These are phyloP conservation scores for Bufo gargarizans DNA, from an alignment of 2,113 vertebrate genomes.

Conservation along the genomic window DNA sequence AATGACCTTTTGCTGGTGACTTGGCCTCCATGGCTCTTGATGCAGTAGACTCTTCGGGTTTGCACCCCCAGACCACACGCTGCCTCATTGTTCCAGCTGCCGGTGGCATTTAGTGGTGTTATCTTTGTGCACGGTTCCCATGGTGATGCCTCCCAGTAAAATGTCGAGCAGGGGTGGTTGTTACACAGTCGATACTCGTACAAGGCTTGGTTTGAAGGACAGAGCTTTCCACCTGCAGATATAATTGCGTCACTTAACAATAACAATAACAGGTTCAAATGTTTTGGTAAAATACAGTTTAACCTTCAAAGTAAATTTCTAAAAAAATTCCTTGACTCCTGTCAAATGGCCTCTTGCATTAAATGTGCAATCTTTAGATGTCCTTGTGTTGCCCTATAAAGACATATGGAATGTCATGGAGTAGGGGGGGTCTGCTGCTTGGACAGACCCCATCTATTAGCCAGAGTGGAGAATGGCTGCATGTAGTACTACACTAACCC, in stretches of 20 bases:
- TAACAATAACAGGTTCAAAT: too few relatives aligned
- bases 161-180: conserved; percentile 79
- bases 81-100: conserved; percentile 69
- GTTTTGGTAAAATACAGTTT: background rate
- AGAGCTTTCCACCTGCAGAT: conserved; percentile 79
- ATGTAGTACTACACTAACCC: too few relatives aligned
- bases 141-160: conserved; percentile 85
- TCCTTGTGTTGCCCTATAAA: too few relatives aligned
- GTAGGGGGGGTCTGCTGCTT: too few relatives aligned
- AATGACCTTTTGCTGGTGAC: conserved; percentile 87
- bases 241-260: background rate
- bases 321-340: too few relatives aligned
- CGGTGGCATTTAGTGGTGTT: conserved; percentile 71
- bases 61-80: conserved; percentile 84
- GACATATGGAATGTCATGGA: too few relatives aligned
- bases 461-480: too few relatives aligned
- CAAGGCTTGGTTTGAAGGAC: conserved; percentile 80
- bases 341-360: too few relatives aligned
- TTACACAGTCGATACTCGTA: conserved; percentile 88
- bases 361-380: too few relatives aligned
- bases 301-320: background rate
- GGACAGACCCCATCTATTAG: too few relatives aligned
- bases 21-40: conserved; percentile 80
- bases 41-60: conserved; percentile 83
- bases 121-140: conserved; percentile 84